These are phyloP conservation scores for Hyles lineata DNA, from an alignment of 2,888 invertebrate species.

Conservation along the genomic window DNA sequence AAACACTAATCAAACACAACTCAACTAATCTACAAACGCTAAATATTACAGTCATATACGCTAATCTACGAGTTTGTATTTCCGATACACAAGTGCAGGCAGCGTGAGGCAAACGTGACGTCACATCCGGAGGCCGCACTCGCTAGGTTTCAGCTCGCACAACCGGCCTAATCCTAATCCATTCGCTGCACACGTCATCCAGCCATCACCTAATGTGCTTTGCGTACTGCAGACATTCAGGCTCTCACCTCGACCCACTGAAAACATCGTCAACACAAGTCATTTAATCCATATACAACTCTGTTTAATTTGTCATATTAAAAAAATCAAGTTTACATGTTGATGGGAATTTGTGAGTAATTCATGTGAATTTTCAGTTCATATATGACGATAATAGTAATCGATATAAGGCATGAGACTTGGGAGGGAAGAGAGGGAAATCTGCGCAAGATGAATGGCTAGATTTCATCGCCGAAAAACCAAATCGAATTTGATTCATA, in stretches of 20 bases:
- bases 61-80: not conserved
- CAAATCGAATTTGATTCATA: too few species aligned
- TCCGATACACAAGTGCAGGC: conserved; percentile 19
- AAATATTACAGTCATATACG: not conserved
- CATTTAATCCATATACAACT: too few species aligned
- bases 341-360: too few species aligned
- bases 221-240: not conserved
- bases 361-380: too few species aligned
- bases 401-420: too few species aligned
- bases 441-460: too few species aligned
- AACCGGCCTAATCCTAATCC: conserved; percentile 47
- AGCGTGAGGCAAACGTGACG: conserved; percentile 22
- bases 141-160: conserved; percentile 42
- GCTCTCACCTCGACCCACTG: not conserved
- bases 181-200: conserved; percentile 24
- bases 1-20: too few species aligned
- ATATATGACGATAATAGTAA: too few species aligned
- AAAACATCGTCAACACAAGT: not conserved
- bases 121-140: conserved; percentile 41
- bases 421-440: too few species aligned
- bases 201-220: conserved; percentile 13
- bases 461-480: too few species aligned
- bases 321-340: too few species aligned
- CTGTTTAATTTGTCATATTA: too few species aligned
- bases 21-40: not conserved